Evolutionary conservation across 2,797 vertebrate species (phyloP).

Genomic region (Halcyon badia): DNA sequence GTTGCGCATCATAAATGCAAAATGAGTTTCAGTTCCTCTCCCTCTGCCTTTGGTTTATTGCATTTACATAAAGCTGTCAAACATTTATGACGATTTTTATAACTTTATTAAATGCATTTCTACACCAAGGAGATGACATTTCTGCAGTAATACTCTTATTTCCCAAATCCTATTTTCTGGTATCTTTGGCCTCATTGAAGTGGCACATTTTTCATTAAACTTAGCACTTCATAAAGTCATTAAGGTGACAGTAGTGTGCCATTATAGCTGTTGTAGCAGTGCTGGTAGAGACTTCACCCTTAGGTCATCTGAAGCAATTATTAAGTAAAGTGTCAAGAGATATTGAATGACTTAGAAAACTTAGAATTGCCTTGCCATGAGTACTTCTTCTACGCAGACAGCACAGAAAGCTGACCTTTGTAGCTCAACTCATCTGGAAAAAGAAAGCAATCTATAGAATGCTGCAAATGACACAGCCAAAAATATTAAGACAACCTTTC

Average conservation of each 20-base stretch:
- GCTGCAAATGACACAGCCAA: neutral
- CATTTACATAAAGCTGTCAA: conserved; percentile 77
- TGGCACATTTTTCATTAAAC: conserved; percentile 66
- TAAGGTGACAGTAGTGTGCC: conserved; percentile 37
- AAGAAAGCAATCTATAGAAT: neutral
- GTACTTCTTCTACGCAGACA: neutral
- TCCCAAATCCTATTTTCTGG: conserved; percentile 68
- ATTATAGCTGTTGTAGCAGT: neutral
- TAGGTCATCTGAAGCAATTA: conserved; percentile 56
- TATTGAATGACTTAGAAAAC: conserved; percentile 33
- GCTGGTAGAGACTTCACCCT: conserved; percentile 16
- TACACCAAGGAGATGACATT: conserved; percentile 65
- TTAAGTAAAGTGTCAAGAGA: conserved; percentile 44
- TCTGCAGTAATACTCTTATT: conserved; percentile 54
- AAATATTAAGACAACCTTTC: neutral
- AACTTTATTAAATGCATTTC: conserved; percentile 73
- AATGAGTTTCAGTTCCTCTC: conserved; percentile 62
- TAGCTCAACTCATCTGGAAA: conserved; percentile 8
- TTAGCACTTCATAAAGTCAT: conserved; percentile 32
- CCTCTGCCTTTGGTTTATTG: conserved; percentile 59
- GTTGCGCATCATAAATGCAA: conserved; percentile 58
- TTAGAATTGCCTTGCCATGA: neutral
- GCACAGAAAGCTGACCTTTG: neutral
- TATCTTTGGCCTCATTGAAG: conserved; percentile 61
- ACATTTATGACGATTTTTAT: conserved; percentile 69